Base-by-base conservation (phyloP, 2,113 vertebrate genomes). In the Tenebrosternarchus preto region DNA sequence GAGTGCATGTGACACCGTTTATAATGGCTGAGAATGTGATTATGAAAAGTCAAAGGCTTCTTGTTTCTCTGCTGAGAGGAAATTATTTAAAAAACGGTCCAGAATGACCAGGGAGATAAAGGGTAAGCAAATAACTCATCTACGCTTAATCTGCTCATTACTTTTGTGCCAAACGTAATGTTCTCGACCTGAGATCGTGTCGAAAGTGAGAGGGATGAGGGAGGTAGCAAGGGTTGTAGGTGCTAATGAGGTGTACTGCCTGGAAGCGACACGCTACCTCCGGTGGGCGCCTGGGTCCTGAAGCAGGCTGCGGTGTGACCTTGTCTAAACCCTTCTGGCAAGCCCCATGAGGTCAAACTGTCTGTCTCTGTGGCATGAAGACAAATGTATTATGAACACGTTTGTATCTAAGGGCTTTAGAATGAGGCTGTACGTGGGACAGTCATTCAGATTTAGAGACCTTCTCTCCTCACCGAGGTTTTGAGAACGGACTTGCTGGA, bases 21-120 rank as follows among this genome's bases (percentile, higher is more conserved):
- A 76, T 57, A 82, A 85, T 75, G 60, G 24, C 24, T 16, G 46
- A n/a, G 33, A 53, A 56, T 73, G 46, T 19, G 15, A 55, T 82
- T 66, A 82, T 77, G 74, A 77, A 77, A 64, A 39, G 63, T 25
- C 8, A 4, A 27, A 72, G 60, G 50, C 27, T 43, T 66, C 24
- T 59, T 25, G 43, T n/a, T 29, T 46, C 57, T 77, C 61, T 19
- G 5, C 57, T 27, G 24, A 59, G 25, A 64, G 68, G 27, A 46
- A 67, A 67, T 50, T 22, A 77, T 68, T 81, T 61, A 55, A 39
- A 73, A n/a, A 68, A 46, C n/a, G 55, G 22, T 56, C 31, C 56
- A 68, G 57, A 76, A 56, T 7, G 56, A 27, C 55, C 20, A 63
- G 5, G 50, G 20, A 77, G 59, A 68, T 17, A 39, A 25, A 11